Conservation (phyloP, 2,888 invertebrate species). For the Lymantria monacha region DNA sequence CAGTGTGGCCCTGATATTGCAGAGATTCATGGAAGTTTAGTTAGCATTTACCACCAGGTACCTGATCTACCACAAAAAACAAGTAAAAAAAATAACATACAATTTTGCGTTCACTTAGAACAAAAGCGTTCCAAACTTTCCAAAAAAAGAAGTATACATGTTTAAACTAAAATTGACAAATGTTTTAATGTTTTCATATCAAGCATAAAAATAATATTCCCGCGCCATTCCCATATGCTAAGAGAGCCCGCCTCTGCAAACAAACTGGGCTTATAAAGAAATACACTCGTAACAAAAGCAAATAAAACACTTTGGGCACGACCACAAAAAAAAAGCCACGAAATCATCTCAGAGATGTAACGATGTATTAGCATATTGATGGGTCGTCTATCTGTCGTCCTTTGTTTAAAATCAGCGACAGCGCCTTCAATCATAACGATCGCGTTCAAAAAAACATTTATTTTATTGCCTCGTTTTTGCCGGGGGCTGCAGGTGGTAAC, state of each 20-base stretch:
- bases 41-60: too few species aligned
- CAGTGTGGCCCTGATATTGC: too few species aligned
- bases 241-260: conserved; percentile 60
- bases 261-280: conserved; percentile 67
- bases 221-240: conserved; percentile 50
- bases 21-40: too few species aligned
- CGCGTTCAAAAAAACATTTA: conserved; percentile 59
- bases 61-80: too few species aligned
- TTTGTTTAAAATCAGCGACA: conserved; percentile 81
- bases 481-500: conserved; percentile 63
- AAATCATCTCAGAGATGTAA: conserved; percentile 58
- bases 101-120: too few species aligned
- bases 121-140: too few species aligned
- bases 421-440: conserved; percentile 76
- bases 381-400: conserved; percentile 67
- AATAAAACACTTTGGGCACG: conserved; percentile 75
- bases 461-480: conserved; percentile 66
- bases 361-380: conserved; percentile 78
- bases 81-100: too few species aligned
- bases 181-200: conserved; percentile 30
- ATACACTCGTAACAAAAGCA: conserved; percentile 74
- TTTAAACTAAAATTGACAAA: too few species aligned
- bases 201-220: conserved; percentile 26
- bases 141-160: too few species aligned
- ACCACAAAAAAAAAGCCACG: conserved; percentile 63